Percentiles rank a stretch among this genome's conserved stretches.
These are phyloP conservation scores for Staurois parvus DNA, from an alignment of 2,797 vertebrate species.

Conservation along the genomic window DNA sequence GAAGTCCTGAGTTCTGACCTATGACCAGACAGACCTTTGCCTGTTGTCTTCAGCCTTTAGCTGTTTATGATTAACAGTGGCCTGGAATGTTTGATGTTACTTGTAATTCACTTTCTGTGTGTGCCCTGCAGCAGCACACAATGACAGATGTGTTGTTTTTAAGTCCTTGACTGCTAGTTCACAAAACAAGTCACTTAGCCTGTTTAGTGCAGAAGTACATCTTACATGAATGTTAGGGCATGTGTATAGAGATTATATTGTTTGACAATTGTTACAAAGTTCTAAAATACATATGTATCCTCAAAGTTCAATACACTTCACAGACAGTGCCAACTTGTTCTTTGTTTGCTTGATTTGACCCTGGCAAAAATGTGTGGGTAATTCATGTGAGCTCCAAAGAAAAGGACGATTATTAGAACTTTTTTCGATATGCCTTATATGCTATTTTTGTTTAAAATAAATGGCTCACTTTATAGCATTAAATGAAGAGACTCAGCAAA, in stretches of 20 bases:
- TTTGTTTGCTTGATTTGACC: too few species aligned
- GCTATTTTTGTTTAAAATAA: not conserved
- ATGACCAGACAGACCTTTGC: conserved; percentile 50
- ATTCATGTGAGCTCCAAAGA: too few species aligned
- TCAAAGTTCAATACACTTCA: too few species aligned
- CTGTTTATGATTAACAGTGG: conserved; percentile 50
- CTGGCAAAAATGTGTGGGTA: too few species aligned
- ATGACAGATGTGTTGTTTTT: not conserved
- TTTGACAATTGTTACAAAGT: too few species aligned
- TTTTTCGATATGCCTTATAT: too few species aligned
- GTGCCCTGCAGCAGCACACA: conserved; percentile 1
- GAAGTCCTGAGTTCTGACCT: conserved; percentile 20
- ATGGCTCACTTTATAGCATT: not conserved
- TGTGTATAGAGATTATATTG: too few species aligned
- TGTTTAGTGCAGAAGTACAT: not conserved
- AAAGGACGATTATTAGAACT: too few species aligned
- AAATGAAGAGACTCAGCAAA: not conserved
- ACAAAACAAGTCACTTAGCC: not conserved
- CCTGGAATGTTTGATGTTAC: conserved; percentile 4
- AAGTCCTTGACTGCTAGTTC: not conserved
- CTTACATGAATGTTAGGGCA: not conserved
- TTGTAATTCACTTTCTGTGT: not conserved
- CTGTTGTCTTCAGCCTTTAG: not conserved
- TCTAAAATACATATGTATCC: too few species aligned
- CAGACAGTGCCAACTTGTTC: too few species aligned